A percentile compares a stretch with the other conserved stretches of the same genome.
Evolutionary conservation across 2,797 vertebrate genomes (phyloP).

Genomic region (Synanceia verrucosa): DNA sequence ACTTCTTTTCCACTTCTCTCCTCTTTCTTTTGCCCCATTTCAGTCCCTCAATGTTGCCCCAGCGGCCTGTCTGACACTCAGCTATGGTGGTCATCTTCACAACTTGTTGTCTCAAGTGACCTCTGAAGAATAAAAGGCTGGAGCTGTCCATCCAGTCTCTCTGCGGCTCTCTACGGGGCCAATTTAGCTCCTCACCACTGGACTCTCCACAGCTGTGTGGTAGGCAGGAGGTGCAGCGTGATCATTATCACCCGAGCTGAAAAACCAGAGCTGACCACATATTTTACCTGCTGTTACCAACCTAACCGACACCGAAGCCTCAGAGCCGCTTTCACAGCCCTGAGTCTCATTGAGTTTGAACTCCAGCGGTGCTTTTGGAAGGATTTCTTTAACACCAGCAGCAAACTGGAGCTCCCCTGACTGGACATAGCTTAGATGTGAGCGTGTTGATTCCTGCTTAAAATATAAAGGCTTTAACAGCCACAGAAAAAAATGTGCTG

Average conservation of each 20-base stretch:
- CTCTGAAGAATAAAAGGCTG: slow-evolving; percentile 30
- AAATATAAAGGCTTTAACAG: too few species aligned
- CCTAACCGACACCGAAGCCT: slow-evolving; percentile 6
- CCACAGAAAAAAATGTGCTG: too few species aligned
- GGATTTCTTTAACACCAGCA: neutral
- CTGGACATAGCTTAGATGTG: neutral
- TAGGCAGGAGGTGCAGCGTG: slow-evolving; percentile 9
- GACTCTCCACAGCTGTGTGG: slow-evolving; percentile 19
- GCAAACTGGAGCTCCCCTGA: neutral
- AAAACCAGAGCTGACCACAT: slow-evolving; percentile 24
- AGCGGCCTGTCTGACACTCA: slow-evolving; percentile 18
- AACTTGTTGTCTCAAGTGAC: slow-evolving; percentile 41
- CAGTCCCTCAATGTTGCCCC: slow-evolving; percentile 3
- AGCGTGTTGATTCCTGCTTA: neutral
- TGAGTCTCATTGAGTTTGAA: neutral
- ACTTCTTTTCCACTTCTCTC: neutral
- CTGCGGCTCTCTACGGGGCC: slow-evolving; percentile 45
- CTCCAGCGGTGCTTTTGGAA: neutral
- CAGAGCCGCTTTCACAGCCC: neutral
- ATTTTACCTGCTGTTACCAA: slow-evolving; percentile 34
- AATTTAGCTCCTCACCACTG: slow-evolving; percentile 55
- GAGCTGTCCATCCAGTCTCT: slow-evolving; percentile 25
- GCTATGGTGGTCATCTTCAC: slow-evolving; percentile 33
- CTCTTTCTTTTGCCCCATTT: neutral
- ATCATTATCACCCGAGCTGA: slow-evolving; percentile 54